phyloP scores from a whole-genome alignment of 2,113 vertebrate genomes.

The Anoplopoma fimbria region DNA sequence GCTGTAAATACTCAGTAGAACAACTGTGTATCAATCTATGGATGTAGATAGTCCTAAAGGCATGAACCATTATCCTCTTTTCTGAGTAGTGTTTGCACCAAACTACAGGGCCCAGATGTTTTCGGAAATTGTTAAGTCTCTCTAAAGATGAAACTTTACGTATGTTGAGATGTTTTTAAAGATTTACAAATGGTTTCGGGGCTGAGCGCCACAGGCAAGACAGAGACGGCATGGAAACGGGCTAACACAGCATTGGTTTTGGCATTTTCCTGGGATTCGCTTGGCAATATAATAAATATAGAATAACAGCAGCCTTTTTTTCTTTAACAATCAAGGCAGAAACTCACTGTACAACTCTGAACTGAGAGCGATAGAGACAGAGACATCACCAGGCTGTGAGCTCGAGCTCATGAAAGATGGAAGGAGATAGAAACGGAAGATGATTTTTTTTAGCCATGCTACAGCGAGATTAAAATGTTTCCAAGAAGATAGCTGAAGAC shows the following conservation, averaged over 20 bases:
- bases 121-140: not conserved
- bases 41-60: not conserved
- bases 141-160: not conserved
- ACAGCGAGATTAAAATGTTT: conserved; percentile 55
- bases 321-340: not conserved
- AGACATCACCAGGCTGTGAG: not conserved
- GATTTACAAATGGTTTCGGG: not conserved
- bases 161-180: not conserved
- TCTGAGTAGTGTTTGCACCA: not conserved
- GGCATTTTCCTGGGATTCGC: not conserved
- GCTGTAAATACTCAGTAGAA: not conserved
- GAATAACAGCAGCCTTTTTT: not conserved
- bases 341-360: not conserved
- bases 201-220: not conserved
- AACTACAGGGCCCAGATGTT: not conserved
- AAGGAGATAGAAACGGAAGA: not conserved
- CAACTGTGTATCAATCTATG: not conserved
- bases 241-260: not conserved
- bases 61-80: not conserved
- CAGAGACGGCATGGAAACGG: not conserved
- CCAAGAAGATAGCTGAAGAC: conserved; percentile 37
- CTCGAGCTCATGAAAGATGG: not conserved
- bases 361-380: not conserved
- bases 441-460: not conserved
- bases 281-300: not conserved